Base-by-base conservation (phyloP, 2,113 vertebrate species). In the Tragulus kanchil region DNA sequence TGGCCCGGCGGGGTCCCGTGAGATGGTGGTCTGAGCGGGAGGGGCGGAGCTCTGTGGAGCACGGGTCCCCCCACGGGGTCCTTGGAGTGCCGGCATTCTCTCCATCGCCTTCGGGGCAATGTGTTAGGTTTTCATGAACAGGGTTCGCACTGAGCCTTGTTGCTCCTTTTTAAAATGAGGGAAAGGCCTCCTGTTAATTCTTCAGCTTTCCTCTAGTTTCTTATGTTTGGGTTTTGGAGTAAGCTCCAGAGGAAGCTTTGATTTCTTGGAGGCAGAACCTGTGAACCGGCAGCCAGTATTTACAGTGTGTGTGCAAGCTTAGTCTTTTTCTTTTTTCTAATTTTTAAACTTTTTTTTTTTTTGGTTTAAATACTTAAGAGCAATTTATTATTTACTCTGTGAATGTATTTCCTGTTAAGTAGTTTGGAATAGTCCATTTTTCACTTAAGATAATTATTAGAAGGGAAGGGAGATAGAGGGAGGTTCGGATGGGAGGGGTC, bases 271-370 rank as follows among this genome's bases (percentile, higher is more conserved):
- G 17, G 85, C 42, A 3, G 56, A 6, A 4, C 17, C 23, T 0
- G 3, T 42, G 13, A 16, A 3, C 71, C 1, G 58, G 6, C 0
- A 5, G 25, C 75, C 48, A 31, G 65, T 3, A 0, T 36, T 8
- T 12, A 0, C 0, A 0, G 26, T 2, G 13, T 11, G 36, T 64
- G 42, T 11, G 15, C 19, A 8, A 0, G 28, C 14, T 5, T 14
- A 58, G 54, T 58, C 78, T 42, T 36, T 14, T n/a, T 56, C n/a
- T 36, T 0, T 23, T 81, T 31, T 79, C 7, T 11, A 16, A 77
- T 50, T 31, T 52, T 26, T 73, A 45, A 45, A 0, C 10, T 58
- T n/a, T 42, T 2, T 31, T 25, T 61, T 85, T 5, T 48, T 54
- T 64, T 36, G 45, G 65, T 21, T 58, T 50, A 58, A 59, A 11